Percentiles rank a stretch among this genome's conserved stretches.
Evolutionary conservation across 2,888 invertebrate genomes (phyloP).

Genomic region (Hypomecis punctinalis): DNA sequence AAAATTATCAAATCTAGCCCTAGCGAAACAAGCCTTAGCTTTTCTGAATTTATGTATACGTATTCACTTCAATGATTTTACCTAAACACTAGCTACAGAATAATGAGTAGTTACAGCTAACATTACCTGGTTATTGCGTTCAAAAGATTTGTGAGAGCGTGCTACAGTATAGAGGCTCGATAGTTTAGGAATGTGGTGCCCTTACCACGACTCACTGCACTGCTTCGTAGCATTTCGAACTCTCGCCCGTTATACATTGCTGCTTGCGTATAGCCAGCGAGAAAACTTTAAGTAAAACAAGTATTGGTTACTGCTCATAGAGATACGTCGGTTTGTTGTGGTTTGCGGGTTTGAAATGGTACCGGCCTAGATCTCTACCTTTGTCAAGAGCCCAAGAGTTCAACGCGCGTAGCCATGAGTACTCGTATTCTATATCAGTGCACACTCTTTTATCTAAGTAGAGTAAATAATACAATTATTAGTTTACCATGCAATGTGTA

Average conservation of each 20-base stretch:
- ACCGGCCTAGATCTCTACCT: conserved; percentile 54
- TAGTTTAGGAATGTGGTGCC: conserved; percentile 51
- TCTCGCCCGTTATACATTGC: conserved; percentile 39
- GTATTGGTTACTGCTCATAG: conserved; percentile 36
- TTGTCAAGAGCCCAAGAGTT: conserved; percentile 80
- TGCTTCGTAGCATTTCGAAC: conserved; percentile 18
- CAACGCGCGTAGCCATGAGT: conserved; percentile 63
- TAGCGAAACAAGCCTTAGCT: neutral
- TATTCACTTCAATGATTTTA: conserved; percentile 17
- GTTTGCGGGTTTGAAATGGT: conserved; percentile 37
- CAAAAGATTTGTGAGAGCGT: conserved; percentile 47
- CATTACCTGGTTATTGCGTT: conserved; percentile 23
- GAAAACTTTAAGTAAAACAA: neutral
- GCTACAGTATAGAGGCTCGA: conserved; percentile 45
- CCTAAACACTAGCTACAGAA: conserved; percentile 10
- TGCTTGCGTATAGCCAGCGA: neutral
- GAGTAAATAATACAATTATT: conserved; percentile 54
- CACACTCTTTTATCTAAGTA: conserved; percentile 53
- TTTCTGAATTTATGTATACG: neutral
- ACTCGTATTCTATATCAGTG: conserved; percentile 40
- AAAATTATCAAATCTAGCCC: neutral
- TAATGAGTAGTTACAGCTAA: conserved; percentile 2
- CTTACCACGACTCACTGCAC: conserved; percentile 6
- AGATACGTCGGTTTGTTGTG: conserved; percentile 22
- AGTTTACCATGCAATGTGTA: conserved; percentile 48